Percentiles rank a stretch among this genome's conserved stretches.
Conservation (phyloP, 2,113 vertebrate species). For the Boulengeromyrus knoepffleri region DNA sequence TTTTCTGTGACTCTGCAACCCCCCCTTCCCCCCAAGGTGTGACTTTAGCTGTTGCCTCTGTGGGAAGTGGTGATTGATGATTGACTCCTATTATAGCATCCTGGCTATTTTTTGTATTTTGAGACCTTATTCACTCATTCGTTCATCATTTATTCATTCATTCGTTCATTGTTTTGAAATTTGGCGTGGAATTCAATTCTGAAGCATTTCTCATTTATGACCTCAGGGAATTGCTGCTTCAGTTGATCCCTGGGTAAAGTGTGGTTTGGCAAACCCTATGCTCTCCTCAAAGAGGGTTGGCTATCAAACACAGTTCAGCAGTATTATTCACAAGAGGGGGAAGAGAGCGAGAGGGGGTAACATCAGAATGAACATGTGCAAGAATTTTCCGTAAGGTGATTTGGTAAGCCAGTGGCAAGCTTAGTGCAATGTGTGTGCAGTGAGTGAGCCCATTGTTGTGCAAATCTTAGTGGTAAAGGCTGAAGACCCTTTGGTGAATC, state of each 20-base stretch:
- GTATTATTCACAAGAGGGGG: background rate
- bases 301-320: background rate
- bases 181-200: conserved; percentile 35
- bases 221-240: background rate
- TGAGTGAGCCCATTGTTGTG: background rate
- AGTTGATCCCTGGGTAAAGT: background rate
- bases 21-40: conserved; percentile 33
- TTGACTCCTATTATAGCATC: conserved; percentile 44
- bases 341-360: background rate
- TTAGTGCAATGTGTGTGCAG: background rate
- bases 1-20: background rate
- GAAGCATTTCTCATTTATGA: background rate
- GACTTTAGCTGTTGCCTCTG: conserved; percentile 39
- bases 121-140: conserved; percentile 22
- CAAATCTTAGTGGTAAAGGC: background rate
- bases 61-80: conserved; percentile 51
- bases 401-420: background rate
- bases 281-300: background rate
- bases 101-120: conserved; percentile 50
- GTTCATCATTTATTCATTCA: background rate
- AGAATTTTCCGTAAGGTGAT: background rate
- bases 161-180: conserved; percentile 41
- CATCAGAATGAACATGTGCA: background rate
- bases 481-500: background rate
- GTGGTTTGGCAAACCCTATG: background rate